These are phyloP conservation scores for Caradrina clavipalpis DNA, from an alignment of 2,888 invertebrate genomes.

Conservation along the genomic window DNA sequence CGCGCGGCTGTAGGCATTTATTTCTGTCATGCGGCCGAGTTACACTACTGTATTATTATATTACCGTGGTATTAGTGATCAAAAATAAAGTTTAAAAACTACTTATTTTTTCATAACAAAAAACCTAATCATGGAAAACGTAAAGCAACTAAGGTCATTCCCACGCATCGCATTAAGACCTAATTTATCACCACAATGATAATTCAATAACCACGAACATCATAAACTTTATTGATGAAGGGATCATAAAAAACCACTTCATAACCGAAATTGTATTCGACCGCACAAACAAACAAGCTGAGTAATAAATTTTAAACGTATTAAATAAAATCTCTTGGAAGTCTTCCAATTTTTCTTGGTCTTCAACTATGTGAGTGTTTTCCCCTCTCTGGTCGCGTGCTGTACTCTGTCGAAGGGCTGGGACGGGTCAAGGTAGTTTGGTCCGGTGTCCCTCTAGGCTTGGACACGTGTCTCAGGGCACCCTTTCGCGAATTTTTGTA, in stretches of 20 bases:
- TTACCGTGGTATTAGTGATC: not conserved
- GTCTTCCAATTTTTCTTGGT: slow-evolving; percentile 68
- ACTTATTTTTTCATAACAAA: not conserved
- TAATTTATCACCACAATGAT: slow-evolving; percentile 67
- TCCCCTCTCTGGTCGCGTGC: not conserved
- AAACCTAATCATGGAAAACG: slow-evolving; percentile 1
- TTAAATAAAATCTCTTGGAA: slow-evolving; percentile 81
- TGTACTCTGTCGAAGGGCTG: slow-evolving; percentile 25
- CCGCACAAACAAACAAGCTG: slow-evolving; percentile 78
- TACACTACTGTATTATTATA: no score
- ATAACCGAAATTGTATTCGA: slow-evolving; percentile 83
- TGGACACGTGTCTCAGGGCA: slow-evolving; percentile 81
- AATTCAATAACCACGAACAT: slow-evolving; percentile 75
- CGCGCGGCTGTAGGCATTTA: no score
- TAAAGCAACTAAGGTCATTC: slow-evolving; percentile 28
- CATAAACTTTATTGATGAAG: slow-evolving; percentile 81
- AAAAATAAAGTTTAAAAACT: not conserved
- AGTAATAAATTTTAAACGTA: slow-evolving; percentile 88
- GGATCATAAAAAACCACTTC: slow-evolving; percentile 84
- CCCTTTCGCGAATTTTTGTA: slow-evolving; percentile 78
- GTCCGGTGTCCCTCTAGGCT: slow-evolving; percentile 72
- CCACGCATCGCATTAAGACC: slow-evolving; percentile 53
- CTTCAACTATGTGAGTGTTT: slow-evolving; percentile 38
- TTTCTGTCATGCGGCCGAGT: no score
- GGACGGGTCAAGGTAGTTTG: slow-evolving; percentile 68